These are phyloP conservation scores for Scopus umbretta DNA, from an alignment of 2,113 vertebrate genomes.

Conservation along the genomic window DNA sequence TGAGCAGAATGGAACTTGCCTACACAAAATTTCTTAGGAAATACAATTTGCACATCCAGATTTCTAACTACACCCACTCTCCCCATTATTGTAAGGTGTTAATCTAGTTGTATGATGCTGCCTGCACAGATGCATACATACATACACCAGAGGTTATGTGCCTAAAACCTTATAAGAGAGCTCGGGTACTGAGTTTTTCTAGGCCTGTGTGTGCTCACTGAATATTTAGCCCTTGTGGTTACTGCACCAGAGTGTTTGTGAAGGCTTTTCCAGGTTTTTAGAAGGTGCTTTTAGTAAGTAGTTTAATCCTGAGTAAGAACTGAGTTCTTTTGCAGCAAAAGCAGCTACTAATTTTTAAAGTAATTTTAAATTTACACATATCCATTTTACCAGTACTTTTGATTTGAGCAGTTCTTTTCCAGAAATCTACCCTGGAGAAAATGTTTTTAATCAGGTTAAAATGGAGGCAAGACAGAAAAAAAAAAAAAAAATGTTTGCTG, in stretches of 20 bases:
- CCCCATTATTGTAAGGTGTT: slow-evolving; percentile 52
- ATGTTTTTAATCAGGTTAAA: slow-evolving; percentile 69
- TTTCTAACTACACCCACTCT: slow-evolving; percentile 53
- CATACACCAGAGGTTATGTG: neutral
- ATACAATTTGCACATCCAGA: slow-evolving; percentile 63
- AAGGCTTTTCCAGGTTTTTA: neutral
- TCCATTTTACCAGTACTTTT: neutral
- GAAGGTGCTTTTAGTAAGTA: neutral
- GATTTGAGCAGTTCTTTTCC: neutral
- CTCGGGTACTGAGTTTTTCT: neutral
- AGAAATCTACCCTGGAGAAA: slow-evolving; percentile 57
- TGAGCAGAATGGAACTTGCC: slow-evolving; percentile 57
- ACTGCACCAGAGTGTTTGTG: neutral
- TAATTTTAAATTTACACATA: neutral
- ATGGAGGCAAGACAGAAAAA: slow-evolving; percentile 49
- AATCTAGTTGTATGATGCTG: slow-evolving; percentile 41
- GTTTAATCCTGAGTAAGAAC: neutral
- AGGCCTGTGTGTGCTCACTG: neutral
- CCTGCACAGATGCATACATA: slow-evolving; percentile 24
- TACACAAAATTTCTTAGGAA: slow-evolving; percentile 60
- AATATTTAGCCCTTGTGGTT: slow-evolving; percentile 2
- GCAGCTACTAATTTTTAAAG: neutral
- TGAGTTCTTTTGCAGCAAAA: neutral
- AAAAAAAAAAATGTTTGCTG: slow-evolving; percentile 44
- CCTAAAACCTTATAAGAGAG: neutral